Evolutionary conservation across 2,113 vertebrate species (phyloP).

Genomic region (Antechinus flavipes): DNA sequence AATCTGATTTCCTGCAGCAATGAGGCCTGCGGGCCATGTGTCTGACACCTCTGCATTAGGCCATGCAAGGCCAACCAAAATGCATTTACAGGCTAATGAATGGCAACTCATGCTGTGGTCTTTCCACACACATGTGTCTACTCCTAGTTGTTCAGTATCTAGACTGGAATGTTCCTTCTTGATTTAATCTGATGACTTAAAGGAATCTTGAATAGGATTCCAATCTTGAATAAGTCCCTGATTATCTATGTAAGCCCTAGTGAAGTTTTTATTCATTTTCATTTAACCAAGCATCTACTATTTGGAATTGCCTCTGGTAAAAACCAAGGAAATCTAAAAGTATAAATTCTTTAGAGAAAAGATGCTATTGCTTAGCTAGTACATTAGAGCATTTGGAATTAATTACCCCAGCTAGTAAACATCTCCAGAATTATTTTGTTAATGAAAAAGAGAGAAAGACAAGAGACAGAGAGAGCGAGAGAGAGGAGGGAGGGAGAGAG

Average conservation of each 20-base stretch:
- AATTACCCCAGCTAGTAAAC: slow-evolving; percentile 65
- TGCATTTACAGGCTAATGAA: neutral
- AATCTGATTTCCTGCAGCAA: neutral
- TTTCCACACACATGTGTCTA: neutral
- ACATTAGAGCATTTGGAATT: slow-evolving; percentile 75
- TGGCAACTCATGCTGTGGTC: neutral
- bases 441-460: neutral
- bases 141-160: neutral
- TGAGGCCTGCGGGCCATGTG: neutral
- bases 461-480: neutral
- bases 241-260: neutral
- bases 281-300: neutral
- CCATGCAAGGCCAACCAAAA: neutral
- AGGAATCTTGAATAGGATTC: neutral
- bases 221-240: neutral
- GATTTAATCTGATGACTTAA: neutral
- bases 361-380: slow-evolving; percentile 57
- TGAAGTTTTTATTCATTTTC: neutral
- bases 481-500: too few relatives aligned
- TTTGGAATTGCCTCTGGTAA: slow-evolving; percentile 20
- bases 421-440: slow-evolving; percentile 71
- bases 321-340: slow-evolving; percentile 31
- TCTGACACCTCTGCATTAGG: neutral
- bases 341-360: neutral
- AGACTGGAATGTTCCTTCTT: neutral